A percentile compares a stretch with the other conserved stretches of the same genome.
Evolutionary conservation across 2,113 vertebrate species (phyloP).

Genomic region (Protobothrops flavoviridis): DNA sequence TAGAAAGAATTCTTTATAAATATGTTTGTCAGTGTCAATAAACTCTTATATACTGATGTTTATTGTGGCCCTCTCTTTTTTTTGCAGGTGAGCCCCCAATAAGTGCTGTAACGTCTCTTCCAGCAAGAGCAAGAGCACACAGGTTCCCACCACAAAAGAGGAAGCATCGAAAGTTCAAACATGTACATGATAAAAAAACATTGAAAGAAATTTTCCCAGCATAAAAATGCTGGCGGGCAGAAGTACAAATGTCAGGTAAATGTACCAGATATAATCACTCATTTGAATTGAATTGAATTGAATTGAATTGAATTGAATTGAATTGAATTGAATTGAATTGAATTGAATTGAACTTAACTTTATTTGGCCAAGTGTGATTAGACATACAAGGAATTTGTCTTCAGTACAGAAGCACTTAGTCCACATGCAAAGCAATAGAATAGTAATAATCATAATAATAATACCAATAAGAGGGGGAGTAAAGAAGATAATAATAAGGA

Average conservation of each 20-base stretch:
- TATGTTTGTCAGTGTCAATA: not conserved
- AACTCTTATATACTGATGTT: not conserved
- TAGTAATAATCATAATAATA: not conserved
- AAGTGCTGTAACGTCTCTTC: conserved; percentile 57
- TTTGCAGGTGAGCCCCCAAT: conserved; percentile 58
- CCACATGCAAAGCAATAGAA: not conserved
- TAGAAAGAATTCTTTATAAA: conserved; percentile 9
- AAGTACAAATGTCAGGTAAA: conserved; percentile 70
- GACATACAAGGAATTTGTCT: not conserved
- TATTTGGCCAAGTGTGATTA: not conserved
- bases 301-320: not conserved
- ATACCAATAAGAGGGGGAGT: not conserved
- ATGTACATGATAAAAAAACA: conserved; percentile 73
- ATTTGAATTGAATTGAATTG: not conserved
- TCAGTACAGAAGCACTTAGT: not conserved
- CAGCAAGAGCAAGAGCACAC: conserved; percentile 63
- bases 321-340: not conserved
- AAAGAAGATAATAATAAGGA: not conserved
- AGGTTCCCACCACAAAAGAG: conserved; percentile 70
- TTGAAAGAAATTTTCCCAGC: conserved; percentile 76
- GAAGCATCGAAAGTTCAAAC: conserved; percentile 82
- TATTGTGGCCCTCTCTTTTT: conserved; percentile 41
- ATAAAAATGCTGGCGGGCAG: conserved; percentile 66
- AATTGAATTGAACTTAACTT: not conserved
- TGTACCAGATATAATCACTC: not conserved